These are phyloP conservation scores for Muschampia staudingeri DNA, from an alignment of 2,888 invertebrate genomes.

Conservation along the genomic window DNA sequence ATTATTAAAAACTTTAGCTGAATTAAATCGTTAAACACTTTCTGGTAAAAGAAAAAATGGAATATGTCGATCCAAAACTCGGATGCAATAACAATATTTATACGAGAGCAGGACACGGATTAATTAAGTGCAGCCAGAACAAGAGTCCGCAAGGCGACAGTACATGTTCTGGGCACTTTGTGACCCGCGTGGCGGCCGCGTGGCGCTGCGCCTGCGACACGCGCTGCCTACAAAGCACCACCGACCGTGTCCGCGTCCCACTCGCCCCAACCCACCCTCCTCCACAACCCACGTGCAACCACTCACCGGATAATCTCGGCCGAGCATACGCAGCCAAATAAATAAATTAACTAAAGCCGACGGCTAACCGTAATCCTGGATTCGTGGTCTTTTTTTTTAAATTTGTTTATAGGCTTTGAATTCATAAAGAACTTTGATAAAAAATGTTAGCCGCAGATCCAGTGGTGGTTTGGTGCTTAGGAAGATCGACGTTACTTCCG, in stretches of 20 bases:
- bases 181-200: constrained; percentile 74
- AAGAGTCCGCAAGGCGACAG: constrained; percentile 84
- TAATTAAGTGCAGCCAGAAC: constrained; percentile 88
- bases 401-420: constrained; percentile 66
- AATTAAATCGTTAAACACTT: no score
- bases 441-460: constrained; percentile 22
- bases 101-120: constrained; percentile 80
- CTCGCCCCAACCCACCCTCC: constrained; percentile 3
- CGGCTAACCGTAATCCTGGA: constrained; percentile 66
- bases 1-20: no score
- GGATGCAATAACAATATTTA: constrained; percentile 72
- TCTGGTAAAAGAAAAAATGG: background rate
- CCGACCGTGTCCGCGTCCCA: background rate
- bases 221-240: constrained; percentile 47
- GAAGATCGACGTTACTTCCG: background rate
- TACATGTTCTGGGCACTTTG: constrained; percentile 85
- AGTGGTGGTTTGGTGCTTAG: background rate
- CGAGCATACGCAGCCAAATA: constrained; percentile 86
- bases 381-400: constrained; percentile 74
- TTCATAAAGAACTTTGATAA: constrained; percentile 79
- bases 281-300: constrained; percentile 71
- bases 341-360: constrained; percentile 87
- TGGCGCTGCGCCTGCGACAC: constrained; percentile 66
- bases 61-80: constrained; percentile 35
- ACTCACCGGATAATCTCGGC: constrained; percentile 82